phyloP scores from a whole-genome alignment of 2,888 invertebrate genomes.

The Drosophila vallismaia region DNA sequence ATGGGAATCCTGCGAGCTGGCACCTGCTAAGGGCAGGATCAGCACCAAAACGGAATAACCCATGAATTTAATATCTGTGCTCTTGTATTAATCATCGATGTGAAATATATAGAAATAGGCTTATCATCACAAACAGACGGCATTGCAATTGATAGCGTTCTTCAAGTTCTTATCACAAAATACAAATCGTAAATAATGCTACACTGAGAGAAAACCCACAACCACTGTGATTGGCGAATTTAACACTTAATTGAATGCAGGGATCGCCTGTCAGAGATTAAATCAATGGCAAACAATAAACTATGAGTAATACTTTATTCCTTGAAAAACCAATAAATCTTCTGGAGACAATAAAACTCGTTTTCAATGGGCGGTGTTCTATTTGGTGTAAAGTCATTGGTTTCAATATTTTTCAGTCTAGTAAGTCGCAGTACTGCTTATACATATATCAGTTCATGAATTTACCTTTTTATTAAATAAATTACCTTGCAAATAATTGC shows the following conservation, averaged over 20 bases:
- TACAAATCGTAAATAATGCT: conserved; percentile 19
- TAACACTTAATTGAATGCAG: not conserved
- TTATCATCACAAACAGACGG: conserved; percentile 49
- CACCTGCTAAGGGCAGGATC: conserved; percentile 52
- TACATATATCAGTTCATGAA: no score
- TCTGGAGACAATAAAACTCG: not conserved
- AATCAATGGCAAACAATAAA: not conserved
- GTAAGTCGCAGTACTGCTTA: not conserved
- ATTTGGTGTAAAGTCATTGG: not conserved
- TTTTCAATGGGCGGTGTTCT: not conserved
- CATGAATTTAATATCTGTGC: conserved; percentile 10
- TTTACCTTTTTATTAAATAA: not conserved
- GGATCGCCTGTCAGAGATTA: conserved; percentile 1
- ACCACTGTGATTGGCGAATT: conserved; percentile 15
- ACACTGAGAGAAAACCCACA: conserved; percentile 13
- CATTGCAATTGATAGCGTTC: conserved; percentile 47
- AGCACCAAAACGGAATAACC: not conserved
- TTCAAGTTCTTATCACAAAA: conserved; percentile 21
- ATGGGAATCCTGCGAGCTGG: conserved; percentile 66
- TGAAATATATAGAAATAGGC: conserved; percentile 36
- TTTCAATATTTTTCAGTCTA: not conserved
- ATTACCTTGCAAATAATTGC: not conserved
- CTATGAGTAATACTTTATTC: conserved; percentile 7
- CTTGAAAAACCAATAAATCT: not conserved
- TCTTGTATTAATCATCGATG: conserved; percentile 55